Conservation (phyloP, 53 echinoderm and acorn worm species). For the Glandiceps talaboti region DNA sequence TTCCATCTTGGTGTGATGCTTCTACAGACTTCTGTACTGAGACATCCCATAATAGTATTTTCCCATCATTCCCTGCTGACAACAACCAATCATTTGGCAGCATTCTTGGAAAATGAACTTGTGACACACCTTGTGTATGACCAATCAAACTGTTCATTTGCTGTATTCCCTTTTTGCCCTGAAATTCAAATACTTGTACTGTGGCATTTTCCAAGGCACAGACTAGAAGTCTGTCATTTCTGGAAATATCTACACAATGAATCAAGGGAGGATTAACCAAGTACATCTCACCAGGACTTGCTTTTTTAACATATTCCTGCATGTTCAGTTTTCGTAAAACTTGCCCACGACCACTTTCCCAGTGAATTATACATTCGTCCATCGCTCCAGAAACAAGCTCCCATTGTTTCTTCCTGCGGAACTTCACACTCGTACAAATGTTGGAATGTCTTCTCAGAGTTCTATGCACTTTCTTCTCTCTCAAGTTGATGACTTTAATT, state of each 20-base stretch:
- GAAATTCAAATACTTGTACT: constrained; percentile 27
- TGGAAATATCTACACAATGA: constrained; percentile 24
- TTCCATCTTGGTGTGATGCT: background rate
- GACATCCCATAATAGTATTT: constrained; percentile 28
- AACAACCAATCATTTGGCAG: constrained; percentile 15
- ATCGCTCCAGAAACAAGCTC: constrained; percentile 30
- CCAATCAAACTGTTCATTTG: constrained; percentile 9
- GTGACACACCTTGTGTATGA: constrained; percentile 38
- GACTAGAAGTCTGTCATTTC: constrained; percentile 11
- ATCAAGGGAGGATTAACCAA: constrained; percentile 40
- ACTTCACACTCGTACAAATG: constrained; percentile 33
- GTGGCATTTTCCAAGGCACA: constrained; percentile 37
- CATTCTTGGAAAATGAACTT: constrained; percentile 20
- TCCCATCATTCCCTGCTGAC: constrained; percentile 45
- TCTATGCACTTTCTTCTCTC: constrained; percentile 23
- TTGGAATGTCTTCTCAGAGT: constrained; percentile 28
- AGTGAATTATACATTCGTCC: constrained; percentile 24
- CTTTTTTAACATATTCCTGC: constrained; percentile 8
- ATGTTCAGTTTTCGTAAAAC: constrained; percentile 16
- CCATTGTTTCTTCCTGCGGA: constrained; percentile 19
- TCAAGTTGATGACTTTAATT: constrained; percentile 23
- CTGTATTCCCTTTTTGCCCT: constrained; percentile 10
- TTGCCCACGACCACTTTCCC: constrained; percentile 30
- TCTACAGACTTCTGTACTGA: background rate
- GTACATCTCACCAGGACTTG: constrained; percentile 10